Conservation (phyloP, 2,113 vertebrate genomes). For the Atrichornis clamosus region DNA sequence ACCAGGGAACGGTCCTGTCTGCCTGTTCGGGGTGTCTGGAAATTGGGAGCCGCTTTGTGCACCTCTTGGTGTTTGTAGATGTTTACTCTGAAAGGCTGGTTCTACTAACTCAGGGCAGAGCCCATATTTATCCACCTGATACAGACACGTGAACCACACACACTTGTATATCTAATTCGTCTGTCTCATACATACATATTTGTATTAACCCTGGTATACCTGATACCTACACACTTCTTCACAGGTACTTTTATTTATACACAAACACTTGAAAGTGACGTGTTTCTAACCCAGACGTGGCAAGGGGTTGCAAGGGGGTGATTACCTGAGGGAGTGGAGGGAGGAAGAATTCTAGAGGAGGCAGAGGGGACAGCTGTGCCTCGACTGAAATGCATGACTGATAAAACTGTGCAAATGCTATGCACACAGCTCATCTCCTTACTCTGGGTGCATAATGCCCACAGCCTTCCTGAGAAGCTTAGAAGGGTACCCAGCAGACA, state of each 20-base stretch:
- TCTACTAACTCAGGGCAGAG: background rate
- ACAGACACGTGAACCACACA: background rate
- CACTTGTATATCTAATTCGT: accelerated
- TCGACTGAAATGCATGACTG: background rate
- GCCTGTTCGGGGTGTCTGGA: background rate
- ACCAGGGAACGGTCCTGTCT: accelerated
- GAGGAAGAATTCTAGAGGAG: background rate
- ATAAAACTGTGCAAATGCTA: background rate
- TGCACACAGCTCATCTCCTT: background rate
- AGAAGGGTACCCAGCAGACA: background rate
- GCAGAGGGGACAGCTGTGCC: background rate
- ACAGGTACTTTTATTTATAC: background rate
- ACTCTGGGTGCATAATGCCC: background rate
- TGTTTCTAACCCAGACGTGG: background rate
- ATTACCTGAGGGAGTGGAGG: background rate
- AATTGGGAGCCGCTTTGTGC: too few relatives aligned
- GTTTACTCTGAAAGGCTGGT: background rate
- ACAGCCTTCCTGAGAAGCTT: background rate
- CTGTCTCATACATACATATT: accelerated
- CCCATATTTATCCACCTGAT: accelerated
- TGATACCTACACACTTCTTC: background rate
- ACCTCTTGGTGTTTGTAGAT: background rate
- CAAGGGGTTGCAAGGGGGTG: background rate
- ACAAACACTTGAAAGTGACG: accelerated
- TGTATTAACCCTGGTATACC: background rate